Percentiles rank a stretch among this genome's conserved stretches.
These are phyloP conservation scores for Cichlasoma orientale DNA, from an alignment of 2,797 vertebrate species.

Conservation along the genomic window DNA sequence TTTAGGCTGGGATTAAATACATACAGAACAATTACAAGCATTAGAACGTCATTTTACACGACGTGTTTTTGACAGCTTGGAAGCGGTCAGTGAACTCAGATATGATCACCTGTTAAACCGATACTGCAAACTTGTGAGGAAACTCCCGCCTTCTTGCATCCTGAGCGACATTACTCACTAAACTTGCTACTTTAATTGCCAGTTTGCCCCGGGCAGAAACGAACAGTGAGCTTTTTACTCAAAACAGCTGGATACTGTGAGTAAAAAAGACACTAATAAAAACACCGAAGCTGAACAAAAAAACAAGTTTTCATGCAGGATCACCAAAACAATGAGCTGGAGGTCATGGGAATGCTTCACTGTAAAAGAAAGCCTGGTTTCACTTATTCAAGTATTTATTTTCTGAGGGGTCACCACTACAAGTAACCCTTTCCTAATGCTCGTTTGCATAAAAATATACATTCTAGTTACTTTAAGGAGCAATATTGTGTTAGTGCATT, in stretches of 20 bases:
- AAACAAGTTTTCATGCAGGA: not conserved
- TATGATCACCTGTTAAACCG: not conserved
- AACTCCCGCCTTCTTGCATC: not conserved
- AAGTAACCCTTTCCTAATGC: not conserved
- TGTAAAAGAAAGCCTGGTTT: not conserved
- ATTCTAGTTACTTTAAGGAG: not conserved
- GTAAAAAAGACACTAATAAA: not conserved
- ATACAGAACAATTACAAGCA: too few relatives aligned
- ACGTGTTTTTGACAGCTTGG: not conserved
- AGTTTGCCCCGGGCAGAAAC: not conserved
- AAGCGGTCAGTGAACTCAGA: not conserved
- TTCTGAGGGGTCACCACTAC: not conserved
- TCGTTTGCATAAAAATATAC: too few relatives aligned
- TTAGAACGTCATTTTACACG: too few relatives aligned
- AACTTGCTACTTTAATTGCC: not conserved
- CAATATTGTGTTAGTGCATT: not conserved
- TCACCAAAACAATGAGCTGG: not conserved
- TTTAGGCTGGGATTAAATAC: too few relatives aligned
- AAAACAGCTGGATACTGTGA: not conserved
- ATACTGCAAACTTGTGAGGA: not conserved
- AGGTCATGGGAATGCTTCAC: not conserved
- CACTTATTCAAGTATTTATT: not conserved
- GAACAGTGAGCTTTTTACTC: not conserved
- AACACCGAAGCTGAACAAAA: not conserved
- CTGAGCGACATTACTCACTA: not conserved